Percentiles rank a stretch among this genome's conserved stretches.
Conservation (phyloP, 1,140 invertebrate species). For the Leptoteleia sp. region DNA sequence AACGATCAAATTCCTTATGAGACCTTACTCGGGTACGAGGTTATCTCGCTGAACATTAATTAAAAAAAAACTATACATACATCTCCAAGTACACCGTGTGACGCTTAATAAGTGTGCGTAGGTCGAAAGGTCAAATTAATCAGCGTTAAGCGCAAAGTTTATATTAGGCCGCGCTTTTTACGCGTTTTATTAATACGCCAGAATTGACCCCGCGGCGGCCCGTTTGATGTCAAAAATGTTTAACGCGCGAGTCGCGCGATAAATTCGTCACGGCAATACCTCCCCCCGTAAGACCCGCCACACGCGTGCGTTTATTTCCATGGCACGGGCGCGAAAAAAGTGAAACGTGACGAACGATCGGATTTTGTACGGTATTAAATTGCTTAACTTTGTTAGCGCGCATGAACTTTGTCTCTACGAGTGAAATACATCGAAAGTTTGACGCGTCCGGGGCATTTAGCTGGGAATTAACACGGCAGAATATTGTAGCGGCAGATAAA, state of each 20-base stretch:
- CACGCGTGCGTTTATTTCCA: constrained; percentile 22
- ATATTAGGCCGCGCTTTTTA: constrained; percentile 25
- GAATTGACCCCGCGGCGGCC: constrained; percentile 8
- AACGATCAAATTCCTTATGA: too few relatives aligned
- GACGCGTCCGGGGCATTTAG: constrained; percentile 32
- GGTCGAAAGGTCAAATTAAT: constrained; percentile 42
- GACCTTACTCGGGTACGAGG: constrained; percentile 1
- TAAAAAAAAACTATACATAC: too few relatives aligned
- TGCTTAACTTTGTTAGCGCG: constrained; percentile 33
- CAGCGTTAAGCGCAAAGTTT: constrained; percentile 24
- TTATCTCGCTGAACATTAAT: constrained; percentile 24
- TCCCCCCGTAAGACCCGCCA: neutral
- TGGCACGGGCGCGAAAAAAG: constrained; percentile 9
- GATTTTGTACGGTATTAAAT: constrained; percentile 38
- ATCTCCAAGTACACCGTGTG: too few relatives aligned
- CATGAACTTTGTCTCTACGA: constrained; percentile 21
- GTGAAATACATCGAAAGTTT: constrained; percentile 33
- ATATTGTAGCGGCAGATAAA: constrained; percentile 8
- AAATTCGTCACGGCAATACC: constrained; percentile 1
- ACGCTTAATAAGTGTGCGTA: too few relatives aligned
- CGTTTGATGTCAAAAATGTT: constrained; percentile 38
- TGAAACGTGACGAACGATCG: constrained; percentile 26
- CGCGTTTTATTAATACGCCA: constrained; percentile 22
- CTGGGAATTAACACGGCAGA: constrained; percentile 30
- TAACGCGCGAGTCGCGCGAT: neutral